phyloP scores from a whole-genome alignment of 1,140 invertebrate species.

The Rhagoletis zephyria region DNA sequence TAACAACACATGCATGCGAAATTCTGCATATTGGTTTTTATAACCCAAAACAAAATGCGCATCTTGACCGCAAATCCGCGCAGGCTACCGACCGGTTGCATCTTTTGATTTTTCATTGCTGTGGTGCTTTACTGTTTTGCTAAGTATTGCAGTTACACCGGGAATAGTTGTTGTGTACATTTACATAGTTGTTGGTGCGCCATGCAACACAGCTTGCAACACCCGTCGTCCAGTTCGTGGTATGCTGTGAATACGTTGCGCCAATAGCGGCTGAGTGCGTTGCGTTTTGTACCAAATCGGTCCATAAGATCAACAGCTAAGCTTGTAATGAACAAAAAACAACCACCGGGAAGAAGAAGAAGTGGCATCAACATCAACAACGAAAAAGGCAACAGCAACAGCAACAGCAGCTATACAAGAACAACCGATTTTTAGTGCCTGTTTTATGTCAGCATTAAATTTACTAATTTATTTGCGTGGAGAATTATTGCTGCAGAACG shows the following conservation, averaged over 20 bases:
- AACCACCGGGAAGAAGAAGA: not conserved
- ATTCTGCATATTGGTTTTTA: constrained; percentile 21
- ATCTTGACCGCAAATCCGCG: not conserved
- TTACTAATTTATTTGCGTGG: constrained; percentile 58
- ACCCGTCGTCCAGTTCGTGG: not conserved
- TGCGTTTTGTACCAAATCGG: not conserved
- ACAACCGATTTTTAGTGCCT: constrained; percentile 56
- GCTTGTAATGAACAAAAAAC: not conserved
- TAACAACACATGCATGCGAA: not conserved
- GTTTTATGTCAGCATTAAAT: constrained; percentile 59
- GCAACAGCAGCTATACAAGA: not conserved
- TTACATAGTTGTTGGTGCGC: not conserved
- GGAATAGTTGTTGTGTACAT: not conserved
- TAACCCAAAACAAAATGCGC: not conserved
- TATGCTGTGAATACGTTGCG: not conserved
- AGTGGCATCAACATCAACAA: not conserved
- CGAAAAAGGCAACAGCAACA: not conserved
- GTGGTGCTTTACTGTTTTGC: constrained; percentile 48
- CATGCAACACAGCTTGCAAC: not conserved
- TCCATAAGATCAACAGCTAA: not conserved
- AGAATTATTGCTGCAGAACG: constrained; percentile 58
- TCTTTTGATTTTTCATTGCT: not conserved
- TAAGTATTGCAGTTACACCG: no score
- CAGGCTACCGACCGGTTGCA: not conserved
- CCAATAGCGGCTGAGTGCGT: no score